A percentile compares a stretch with the other conserved stretches of the same genome.
Conservation (phyloP, 1,140 invertebrate species). For the Orius laevigatus region DNA sequence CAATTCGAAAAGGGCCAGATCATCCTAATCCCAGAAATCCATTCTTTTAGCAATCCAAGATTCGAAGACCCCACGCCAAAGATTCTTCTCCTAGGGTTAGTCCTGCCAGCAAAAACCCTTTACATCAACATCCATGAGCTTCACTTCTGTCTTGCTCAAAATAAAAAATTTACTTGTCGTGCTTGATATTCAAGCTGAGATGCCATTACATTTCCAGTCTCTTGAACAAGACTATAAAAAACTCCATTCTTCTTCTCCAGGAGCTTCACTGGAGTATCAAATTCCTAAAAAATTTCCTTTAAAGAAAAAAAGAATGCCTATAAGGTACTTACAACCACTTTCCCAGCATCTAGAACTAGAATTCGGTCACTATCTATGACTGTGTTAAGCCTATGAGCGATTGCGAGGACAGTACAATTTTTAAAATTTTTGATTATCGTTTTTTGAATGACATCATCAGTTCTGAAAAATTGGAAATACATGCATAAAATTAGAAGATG, state of each 20-base stretch:
- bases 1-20: too few relatives aligned
- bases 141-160: too few relatives aligned
- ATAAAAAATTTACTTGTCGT: too few relatives aligned
- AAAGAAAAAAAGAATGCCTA: conserved; percentile 14
- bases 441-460: conserved; percentile 40
- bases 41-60: too few relatives aligned
- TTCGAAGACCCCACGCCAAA: too few relatives aligned
- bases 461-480: conserved; percentile 25
- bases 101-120: too few relatives aligned
- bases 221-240: conserved; percentile 29
- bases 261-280: conserved; percentile 39
- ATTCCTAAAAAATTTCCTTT: conserved; percentile 44
- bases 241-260: conserved; percentile 29
- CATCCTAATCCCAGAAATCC: too few relatives aligned
- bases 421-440: conserved; percentile 41
- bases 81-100: too few relatives aligned
- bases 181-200: conserved; percentile 17
- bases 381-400: conserved; percentile 59
- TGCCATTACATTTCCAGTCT: conserved; percentile 28
- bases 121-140: too few relatives aligned
- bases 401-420: conserved; percentile 57
- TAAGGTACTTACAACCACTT: conserved; percentile 26
- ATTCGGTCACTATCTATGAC: conserved; percentile 54
- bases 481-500: background rate
- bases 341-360: conserved; percentile 52